Evolutionary conservation across 1,140 invertebrate genomes (phyloP).

Genomic region (Zelostemma sp.): DNA sequence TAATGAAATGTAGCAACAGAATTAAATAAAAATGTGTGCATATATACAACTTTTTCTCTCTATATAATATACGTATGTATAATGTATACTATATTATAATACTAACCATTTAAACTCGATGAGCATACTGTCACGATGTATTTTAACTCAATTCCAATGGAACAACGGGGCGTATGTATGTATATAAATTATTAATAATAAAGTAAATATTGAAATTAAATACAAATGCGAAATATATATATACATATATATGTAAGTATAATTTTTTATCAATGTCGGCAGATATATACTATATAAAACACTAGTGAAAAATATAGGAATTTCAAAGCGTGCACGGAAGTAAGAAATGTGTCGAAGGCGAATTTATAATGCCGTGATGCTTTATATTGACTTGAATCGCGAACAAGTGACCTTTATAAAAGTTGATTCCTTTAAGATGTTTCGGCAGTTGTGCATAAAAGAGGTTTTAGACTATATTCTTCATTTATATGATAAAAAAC

Average conservation of each 20-base stretch:
- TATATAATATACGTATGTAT: background rate
- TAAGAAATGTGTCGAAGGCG: constrained; percentile 46
- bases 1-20: constrained; percentile 53
- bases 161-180: constrained; percentile 53
- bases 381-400: constrained; percentile 64
- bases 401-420: constrained; percentile 66
- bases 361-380: constrained; percentile 63
- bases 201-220: constrained; percentile 58
- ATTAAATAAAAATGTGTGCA: constrained; percentile 18
- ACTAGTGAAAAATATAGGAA: constrained; percentile 37
- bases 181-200: constrained; percentile 55
- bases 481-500: too few relatives aligned
- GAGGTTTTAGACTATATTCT: too few relatives aligned
- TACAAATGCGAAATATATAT: constrained; percentile 46
- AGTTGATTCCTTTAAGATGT: constrained; percentile 55
- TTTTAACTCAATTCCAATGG: constrained; percentile 56
- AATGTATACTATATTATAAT: too few relatives aligned
- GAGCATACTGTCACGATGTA: constrained; percentile 34
- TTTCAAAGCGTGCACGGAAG: constrained; percentile 18
- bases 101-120: constrained; percentile 32
- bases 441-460: constrained; percentile 44
- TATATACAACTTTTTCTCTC: constrained; percentile 1
- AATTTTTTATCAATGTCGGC: constrained; percentile 65
- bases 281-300: constrained; percentile 45
- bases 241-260: constrained; percentile 52